Evolutionary conservation across 2,888 invertebrate species (phyloP).

Genomic region (Molanna angustata): DNA sequence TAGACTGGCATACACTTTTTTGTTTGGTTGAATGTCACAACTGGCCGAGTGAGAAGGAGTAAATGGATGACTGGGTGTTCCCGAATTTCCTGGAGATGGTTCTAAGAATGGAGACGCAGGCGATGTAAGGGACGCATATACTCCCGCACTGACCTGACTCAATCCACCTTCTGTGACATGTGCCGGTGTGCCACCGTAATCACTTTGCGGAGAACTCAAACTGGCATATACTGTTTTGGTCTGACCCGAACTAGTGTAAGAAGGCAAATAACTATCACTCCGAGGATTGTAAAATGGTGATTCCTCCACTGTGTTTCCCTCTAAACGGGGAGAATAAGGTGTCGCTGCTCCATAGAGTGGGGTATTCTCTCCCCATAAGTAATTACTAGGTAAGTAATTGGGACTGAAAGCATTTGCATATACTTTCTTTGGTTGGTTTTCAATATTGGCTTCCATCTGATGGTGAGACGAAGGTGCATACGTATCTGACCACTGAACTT

Average conservation of each 20-base stretch:
- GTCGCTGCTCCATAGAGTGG: constrained; percentile 55
- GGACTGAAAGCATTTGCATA: constrained; percentile 43
- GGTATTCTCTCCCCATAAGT: constrained; percentile 48
- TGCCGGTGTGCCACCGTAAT: constrained; percentile 29
- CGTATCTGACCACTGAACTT: constrained; percentile 63
- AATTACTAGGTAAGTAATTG: constrained; percentile 44
- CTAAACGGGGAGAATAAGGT: constrained; percentile 47
- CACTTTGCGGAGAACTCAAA: constrained; percentile 48
- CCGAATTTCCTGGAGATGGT: constrained; percentile 31
- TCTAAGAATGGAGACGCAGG: constrained; percentile 32
- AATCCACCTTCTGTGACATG: constrained; percentile 25
- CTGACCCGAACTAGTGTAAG: constrained; percentile 51
- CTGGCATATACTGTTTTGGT: constrained; percentile 49
- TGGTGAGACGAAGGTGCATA: constrained; percentile 59
- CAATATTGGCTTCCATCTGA: constrained; percentile 55
- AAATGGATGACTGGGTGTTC: constrained; percentile 30
- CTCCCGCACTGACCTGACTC: constrained; percentile 21
- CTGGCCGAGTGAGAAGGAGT: constrained; percentile 31
- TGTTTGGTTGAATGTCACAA: constrained; percentile 22
- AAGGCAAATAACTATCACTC: constrained; percentile 53
- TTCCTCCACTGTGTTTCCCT: constrained; percentile 44
- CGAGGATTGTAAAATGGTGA: constrained; percentile 55
- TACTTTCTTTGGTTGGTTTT: constrained; percentile 53
- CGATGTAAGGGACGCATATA: constrained; percentile 28
- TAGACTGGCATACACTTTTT: constrained; percentile 31